Percentiles rank a stretch among this genome's conserved stretches.
Conservation (phyloP, 2,797 vertebrate genomes). For the Dermochelys coriacea region DNA sequence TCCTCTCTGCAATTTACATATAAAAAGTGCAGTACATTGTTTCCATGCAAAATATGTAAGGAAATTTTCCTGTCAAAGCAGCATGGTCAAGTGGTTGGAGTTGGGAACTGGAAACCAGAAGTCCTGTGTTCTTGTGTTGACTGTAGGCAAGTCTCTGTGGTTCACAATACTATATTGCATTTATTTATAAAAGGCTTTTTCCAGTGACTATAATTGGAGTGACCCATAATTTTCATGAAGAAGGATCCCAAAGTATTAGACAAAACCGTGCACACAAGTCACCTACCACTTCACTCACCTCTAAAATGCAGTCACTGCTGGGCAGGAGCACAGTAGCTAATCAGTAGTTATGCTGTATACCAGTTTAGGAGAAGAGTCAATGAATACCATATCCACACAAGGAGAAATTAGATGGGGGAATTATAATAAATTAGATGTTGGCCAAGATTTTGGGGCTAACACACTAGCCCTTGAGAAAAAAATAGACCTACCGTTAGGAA, state of each 20-base stretch:
- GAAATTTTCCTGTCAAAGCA: neutral
- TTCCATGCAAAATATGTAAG: slow-evolving; percentile 29
- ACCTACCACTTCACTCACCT: neutral
- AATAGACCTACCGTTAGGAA: neutral
- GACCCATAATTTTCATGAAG: neutral
- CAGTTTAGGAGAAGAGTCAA: neutral
- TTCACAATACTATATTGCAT: neutral
- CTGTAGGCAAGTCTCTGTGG: slow-evolving; percentile 20
- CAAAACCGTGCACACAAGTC: neutral
- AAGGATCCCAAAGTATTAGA: neutral
- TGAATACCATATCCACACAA: neutral
- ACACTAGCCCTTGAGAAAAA: neutral
- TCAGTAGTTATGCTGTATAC: neutral
- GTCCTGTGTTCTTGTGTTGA: slow-evolving; percentile 21
- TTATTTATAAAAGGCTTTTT: neutral
- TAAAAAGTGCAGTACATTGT: neutral
- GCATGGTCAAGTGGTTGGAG: neutral
- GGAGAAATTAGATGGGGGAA: neutral
- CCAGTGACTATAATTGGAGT: neutral
- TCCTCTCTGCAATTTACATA: neutral
- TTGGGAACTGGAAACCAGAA: neutral
- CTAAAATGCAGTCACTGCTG: neutral
- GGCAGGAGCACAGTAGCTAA: neutral
- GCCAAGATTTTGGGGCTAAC: neutral
- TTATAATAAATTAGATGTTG: neutral